phyloP scores from a whole-genome alignment of 2,113 vertebrate species.

The Chaetops frenatus region DNA sequence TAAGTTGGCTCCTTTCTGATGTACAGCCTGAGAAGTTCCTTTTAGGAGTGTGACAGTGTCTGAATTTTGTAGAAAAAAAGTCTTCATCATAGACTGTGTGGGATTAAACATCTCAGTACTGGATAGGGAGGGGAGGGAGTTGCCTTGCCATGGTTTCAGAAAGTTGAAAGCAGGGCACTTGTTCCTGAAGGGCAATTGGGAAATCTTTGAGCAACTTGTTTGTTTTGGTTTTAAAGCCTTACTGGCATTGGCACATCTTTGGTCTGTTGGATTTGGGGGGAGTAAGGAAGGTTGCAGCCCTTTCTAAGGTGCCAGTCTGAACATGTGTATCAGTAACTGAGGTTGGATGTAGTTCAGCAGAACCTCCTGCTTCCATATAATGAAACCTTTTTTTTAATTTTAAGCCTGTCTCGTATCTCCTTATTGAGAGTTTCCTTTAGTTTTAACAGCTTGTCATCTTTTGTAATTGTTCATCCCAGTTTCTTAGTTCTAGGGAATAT shows the following conservation, averaged over 20 bases:
- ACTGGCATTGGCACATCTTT: background rate
- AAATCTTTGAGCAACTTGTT: conserved; percentile 14
- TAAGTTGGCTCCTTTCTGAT: background rate
- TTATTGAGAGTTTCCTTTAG: background rate
- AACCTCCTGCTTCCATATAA: background rate
- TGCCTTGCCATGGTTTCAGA: background rate
- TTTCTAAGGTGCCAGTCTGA: background rate
- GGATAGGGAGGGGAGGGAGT: background rate
- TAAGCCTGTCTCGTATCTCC: background rate
- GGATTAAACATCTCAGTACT: background rate
- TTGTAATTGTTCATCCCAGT: background rate
- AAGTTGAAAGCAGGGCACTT: background rate
- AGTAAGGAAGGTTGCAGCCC: background rate
- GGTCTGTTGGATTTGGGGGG: background rate
- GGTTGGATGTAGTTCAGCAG: background rate
- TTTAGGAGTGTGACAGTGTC: background rate
- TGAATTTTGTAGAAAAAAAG: background rate
- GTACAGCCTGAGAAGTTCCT: background rate
- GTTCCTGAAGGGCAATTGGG: background rate
- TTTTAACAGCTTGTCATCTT: background rate
- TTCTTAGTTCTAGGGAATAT: background rate
- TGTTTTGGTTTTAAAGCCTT: background rate
- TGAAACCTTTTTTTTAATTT: background rate
- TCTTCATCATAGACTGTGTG: background rate
- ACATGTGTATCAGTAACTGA: background rate